Conservation (phyloP, 2,113 vertebrate species). For the Madoqua kirkii region DNA sequence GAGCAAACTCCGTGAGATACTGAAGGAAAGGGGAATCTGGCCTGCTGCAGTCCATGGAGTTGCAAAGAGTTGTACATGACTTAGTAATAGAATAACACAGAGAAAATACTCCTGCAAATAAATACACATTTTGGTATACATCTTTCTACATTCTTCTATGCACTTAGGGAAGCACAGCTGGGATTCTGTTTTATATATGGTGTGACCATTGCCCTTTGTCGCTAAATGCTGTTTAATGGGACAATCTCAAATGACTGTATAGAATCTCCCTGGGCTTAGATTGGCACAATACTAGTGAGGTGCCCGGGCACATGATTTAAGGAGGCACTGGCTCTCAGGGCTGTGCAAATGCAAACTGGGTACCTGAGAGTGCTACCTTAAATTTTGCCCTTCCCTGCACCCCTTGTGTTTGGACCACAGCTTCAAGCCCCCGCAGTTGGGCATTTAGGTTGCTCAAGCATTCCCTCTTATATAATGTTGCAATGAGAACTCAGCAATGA, state of each 20-base stretch:
- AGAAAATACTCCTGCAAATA: not conserved
- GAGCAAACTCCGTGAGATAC: not conserved
- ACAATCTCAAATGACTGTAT: not conserved
- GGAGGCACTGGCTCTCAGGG: not conserved
- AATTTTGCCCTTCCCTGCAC: not conserved
- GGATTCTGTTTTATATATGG: not conserved
- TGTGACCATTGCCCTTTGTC: not conserved
- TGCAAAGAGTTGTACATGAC: not conserved
- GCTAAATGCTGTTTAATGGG: not conserved
- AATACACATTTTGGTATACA: fast-evolving
- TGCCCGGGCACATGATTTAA: fast-evolving
- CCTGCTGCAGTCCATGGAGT: not conserved
- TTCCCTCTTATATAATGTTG: fast-evolving
- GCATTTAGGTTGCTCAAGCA: not conserved
- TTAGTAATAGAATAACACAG: not conserved
- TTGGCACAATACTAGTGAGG: not conserved
- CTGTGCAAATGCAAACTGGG: not conserved
- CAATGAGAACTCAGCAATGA: not conserved
- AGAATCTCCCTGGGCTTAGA: not conserved
- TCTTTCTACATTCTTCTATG: not conserved
- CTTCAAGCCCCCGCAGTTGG: not conserved
- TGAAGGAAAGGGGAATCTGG: not conserved
- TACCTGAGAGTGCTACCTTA: not conserved
- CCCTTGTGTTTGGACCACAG: fast-evolving
- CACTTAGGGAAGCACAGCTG: not conserved